Evolutionary conservation across 2,113 vertebrate species (phyloP).

Genomic region (Silurus asotus): DNA sequence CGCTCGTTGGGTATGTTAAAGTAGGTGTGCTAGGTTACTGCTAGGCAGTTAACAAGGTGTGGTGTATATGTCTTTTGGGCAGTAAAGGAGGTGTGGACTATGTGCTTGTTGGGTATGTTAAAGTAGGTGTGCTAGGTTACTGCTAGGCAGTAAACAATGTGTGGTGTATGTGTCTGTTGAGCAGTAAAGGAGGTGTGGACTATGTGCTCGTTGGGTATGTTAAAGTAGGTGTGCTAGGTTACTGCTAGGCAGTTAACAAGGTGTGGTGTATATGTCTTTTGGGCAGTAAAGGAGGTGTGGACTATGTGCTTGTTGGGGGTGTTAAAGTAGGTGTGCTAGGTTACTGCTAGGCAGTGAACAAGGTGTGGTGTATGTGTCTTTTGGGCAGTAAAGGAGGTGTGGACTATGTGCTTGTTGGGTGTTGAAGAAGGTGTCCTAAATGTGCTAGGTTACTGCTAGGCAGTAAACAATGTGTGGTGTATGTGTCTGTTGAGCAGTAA

Average conservation of each 20-base stretch:
- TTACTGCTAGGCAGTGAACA: fast-evolving
- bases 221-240: neutral
- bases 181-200: neutral
- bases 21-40: neutral
- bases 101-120: neutral
- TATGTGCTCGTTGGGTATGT: neutral
- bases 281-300: neutral
- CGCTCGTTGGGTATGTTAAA: neutral
- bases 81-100: neutral
- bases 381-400: neutral
- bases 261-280: neutral
- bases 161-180: neutral
- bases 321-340: neutral
- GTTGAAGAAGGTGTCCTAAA: no score
- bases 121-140: neutral
- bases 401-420: neutral
- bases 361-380: neutral
- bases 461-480: neutral
- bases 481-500: neutral
- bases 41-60: neutral
- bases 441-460: neutral
- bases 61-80: neutral
- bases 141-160: no score
- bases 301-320: neutral
- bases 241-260: neutral